Base-by-base conservation (phyloP, 35 echinoderm and acorn worm species). In the Acanthaster planci region DNA sequence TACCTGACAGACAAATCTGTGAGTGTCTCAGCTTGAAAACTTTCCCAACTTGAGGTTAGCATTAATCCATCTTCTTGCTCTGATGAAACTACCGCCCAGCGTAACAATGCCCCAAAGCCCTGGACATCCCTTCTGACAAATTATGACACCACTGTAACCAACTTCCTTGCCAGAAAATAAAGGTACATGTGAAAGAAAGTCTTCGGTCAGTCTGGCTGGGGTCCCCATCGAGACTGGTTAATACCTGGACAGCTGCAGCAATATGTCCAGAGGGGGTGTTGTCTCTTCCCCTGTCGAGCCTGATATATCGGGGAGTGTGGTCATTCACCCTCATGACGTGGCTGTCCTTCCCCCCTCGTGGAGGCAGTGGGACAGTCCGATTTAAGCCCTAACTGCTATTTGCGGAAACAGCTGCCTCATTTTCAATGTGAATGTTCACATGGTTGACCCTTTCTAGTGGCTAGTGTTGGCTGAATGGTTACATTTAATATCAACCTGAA, bases 181-280 rank as follows among this genome's bases (percentile, higher is more conserved):
- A 47, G 42, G 12, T 6, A 47, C 4, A 47, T 6, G 42, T 4
- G 42, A 47, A 47, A 47, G 42, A 47, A 72, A 72, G 64, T 72
- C 64, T 14, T 72, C 10, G 42, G 42, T 47, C 12, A 6, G 42
- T 47, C 27, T 59, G 19, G 64, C 23, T 72, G 34, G 23, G 64
- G 18, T 72, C 64, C 26, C 64, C 34, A 29, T 34, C 34, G 64
- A 26, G 64, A 72, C 64, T 26, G 34, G 34, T 34, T 72, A 72
- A 26, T 72, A 72, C 64, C 64, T 29, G 23, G 64, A 72, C 64
- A 72, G 64, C 64, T 72, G 64, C 64, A 72, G 26, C 34, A 72
- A 72, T 34, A 72, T 72, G 64, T 72, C 64, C 23, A 14, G 34
- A 72, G 64, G 64, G 64, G 57, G 64, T 72, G 26, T 72, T 72